Evolutionary conservation across 2,888 invertebrate genomes (phyloP).

Genomic region (Meta bourneti): DNA sequence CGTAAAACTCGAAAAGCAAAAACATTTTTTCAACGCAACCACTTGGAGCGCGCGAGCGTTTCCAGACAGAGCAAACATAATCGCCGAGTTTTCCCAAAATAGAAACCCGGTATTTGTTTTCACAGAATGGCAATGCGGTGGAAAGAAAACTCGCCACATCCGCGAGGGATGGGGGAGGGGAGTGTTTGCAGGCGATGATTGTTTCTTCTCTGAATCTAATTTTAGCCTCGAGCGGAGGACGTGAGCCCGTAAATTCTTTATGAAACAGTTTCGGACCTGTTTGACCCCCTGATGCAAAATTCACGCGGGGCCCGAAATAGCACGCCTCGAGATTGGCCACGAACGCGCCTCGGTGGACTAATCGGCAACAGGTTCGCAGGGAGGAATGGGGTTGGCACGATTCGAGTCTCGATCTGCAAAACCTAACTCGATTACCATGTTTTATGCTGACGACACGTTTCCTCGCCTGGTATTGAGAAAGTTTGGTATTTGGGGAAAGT

Average conservation of each 20-base stretch:
- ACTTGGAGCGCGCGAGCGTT: not conserved
- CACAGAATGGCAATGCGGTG: slow-evolving; percentile 24
- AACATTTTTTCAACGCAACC: slow-evolving; percentile 2
- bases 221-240: slow-evolving; percentile 30
- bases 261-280: slow-evolving; percentile 15
- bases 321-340: not conserved
- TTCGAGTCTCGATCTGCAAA: too few relatives aligned
- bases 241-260: slow-evolving; percentile 43
- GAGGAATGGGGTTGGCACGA: too few relatives aligned
- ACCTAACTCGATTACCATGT: too few relatives aligned
- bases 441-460: too few relatives aligned
- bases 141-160: not conserved
- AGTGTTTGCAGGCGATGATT: slow-evolving; percentile 55
- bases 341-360: not conserved
- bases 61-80: slow-evolving; percentile 35
- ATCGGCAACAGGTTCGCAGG: slow-evolving; percentile 11
- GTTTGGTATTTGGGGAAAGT: too few relatives aligned
- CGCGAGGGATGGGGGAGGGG: slow-evolving; percentile 1
- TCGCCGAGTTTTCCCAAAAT: slow-evolving; percentile 28
- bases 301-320: slow-evolving; percentile 2
- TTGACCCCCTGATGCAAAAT: slow-evolving; percentile 30
- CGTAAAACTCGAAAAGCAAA: not conserved
- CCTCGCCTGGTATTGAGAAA: too few relatives aligned
- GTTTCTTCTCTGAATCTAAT: slow-evolving; percentile 64
- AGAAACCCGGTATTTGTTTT: slow-evolving; percentile 49